A percentile compares a stretch with the other conserved stretches of the same genome.
phyloP scores from a whole-genome alignment of 1,140 invertebrate species.

The Gyrodactylus salaris region DNA sequence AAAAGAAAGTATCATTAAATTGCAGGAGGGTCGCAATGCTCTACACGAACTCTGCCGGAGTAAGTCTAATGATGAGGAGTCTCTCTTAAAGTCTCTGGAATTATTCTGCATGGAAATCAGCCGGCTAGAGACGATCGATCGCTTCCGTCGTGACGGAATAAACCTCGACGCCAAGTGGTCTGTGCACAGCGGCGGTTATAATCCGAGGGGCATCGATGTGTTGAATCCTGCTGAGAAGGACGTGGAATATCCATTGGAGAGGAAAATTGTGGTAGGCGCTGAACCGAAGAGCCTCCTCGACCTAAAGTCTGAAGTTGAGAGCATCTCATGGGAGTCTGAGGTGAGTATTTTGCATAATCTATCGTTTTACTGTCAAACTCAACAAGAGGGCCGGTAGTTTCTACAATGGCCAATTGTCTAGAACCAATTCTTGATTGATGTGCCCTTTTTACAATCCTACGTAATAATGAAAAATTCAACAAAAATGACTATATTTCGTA shows the following conservation, averaged over 20 bases:
- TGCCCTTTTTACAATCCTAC: too few species aligned
- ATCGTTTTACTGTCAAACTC: too few species aligned
- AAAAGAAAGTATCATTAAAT: too few species aligned
- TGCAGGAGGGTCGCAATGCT: slow-evolving; percentile 16
- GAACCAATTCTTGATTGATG: too few species aligned
- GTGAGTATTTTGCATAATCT: background rate
- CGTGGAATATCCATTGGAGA: background rate
- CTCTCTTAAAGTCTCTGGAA: slow-evolving; percentile 9
- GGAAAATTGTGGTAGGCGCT: background rate
- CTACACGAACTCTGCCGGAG: slow-evolving; percentile 16
- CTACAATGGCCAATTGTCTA: too few species aligned
- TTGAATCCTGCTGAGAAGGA: background rate
- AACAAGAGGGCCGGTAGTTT: too few species aligned
- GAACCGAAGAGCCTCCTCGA: background rate
- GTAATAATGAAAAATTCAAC: too few species aligned
- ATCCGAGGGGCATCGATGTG: background rate
- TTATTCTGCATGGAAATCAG: background rate
- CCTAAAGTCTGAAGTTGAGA: background rate
- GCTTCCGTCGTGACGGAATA: background rate
- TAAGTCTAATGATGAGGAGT: slow-evolving; percentile 11
- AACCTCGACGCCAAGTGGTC: background rate
- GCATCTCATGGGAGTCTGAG: background rate
- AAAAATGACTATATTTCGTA: too few species aligned
- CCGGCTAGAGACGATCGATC: background rate
- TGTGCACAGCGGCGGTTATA: background rate